These are phyloP conservation scores for Caenorhabditis zanzibari DNA, from an alignment of 2,888 invertebrate genomes.

Conservation along the genomic window DNA sequence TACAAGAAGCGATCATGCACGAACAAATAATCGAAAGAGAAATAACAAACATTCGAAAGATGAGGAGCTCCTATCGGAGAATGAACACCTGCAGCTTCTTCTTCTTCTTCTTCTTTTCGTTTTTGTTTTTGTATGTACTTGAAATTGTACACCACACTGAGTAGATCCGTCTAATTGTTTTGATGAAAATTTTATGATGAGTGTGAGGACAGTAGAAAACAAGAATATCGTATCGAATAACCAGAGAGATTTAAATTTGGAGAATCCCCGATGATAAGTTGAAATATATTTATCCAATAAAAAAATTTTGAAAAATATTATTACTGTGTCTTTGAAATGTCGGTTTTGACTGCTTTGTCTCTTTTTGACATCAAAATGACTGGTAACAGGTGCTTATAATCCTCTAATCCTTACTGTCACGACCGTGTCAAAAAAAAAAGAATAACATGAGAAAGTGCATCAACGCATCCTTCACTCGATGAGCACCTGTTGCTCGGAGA, in stretches of 20 bases:
- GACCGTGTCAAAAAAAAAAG: constrained; percentile 14
- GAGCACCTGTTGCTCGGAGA: constrained; percentile 59
- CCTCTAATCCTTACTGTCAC: constrained; percentile 7
- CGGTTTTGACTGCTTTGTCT: not conserved
- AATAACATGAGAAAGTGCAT: constrained; percentile 30
- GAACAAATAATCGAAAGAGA: constrained; percentile 34
- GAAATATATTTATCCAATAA: too few species aligned
- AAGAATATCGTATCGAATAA: constrained; percentile 28
- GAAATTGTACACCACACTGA: constrained; percentile 56
- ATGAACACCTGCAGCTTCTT: constrained; percentile 46
- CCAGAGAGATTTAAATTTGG: not conserved
- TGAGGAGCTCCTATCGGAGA: constrained; percentile 26
- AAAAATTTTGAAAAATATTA: too few species aligned
- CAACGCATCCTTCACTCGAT: constrained; percentile 38
- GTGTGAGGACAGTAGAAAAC: constrained; percentile 8
- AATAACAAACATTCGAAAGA: constrained; percentile 36
- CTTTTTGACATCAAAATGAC: constrained; percentile 24
- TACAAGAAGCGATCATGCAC: constrained; percentile 50
- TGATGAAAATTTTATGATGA: constrained; percentile 60
- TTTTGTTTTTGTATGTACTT: constrained; percentile 55
- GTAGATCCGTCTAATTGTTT: constrained; percentile 56
- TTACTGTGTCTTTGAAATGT: too few species aligned
- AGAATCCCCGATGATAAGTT: not conserved
- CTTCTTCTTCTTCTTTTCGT: constrained; percentile 44
- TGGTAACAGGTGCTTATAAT: constrained; percentile 11